Conservation (phyloP, 2,797 vertebrate species). For the Manis crassicaudata region DNA sequence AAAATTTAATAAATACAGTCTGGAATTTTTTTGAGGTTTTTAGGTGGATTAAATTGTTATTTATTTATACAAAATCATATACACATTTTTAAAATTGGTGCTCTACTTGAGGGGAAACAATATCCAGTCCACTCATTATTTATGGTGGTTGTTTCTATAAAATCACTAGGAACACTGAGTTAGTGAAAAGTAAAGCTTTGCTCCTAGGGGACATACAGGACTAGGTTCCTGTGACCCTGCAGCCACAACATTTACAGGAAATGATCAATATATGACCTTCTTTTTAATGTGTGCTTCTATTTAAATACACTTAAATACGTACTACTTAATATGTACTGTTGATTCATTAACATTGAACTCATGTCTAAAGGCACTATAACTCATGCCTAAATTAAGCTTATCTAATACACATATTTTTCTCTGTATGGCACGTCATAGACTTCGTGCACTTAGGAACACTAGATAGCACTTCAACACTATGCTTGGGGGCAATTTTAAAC, state of each 20-base stretch:
- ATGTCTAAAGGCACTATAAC: background rate
- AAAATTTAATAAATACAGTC: background rate
- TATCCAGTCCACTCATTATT: background rate
- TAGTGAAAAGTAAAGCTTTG: background rate
- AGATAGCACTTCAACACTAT: background rate
- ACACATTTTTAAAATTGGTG: background rate
- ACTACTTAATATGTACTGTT: background rate
- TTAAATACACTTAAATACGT: background rate
- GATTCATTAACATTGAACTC: background rate
- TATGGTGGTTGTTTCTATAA: background rate
- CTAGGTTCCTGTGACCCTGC: background rate
- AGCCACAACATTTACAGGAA: background rate
- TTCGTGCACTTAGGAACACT: background rate
- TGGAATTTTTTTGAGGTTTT: slow-evolving; percentile 3
- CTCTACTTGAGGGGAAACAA: background rate
- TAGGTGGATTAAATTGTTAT: background rate
- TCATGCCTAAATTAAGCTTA: background rate
- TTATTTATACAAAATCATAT: background rate
- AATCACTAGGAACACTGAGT: background rate
- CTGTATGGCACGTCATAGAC: background rate
- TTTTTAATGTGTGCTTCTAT: slow-evolving; percentile 4
- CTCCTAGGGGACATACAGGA: background rate
- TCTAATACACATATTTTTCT: background rate
- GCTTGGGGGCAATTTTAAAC: background rate
- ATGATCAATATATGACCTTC: background rate